Evolutionary conservation across 2,888 invertebrate species (phyloP).

Genomic region (Agrochola macilenta): DNA sequence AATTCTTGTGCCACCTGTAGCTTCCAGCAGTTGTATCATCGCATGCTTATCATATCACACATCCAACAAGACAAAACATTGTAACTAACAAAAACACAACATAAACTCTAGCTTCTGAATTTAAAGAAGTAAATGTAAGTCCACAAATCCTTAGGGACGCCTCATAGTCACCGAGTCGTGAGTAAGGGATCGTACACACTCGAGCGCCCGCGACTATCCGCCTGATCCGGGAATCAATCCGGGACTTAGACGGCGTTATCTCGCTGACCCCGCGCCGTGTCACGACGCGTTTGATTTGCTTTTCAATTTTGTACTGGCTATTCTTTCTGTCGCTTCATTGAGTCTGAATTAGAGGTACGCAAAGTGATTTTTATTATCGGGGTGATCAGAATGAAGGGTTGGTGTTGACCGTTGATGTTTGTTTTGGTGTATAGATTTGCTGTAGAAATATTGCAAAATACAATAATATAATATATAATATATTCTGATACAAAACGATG

Average conservation of each 20-base stretch:
- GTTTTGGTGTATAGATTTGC: background rate
- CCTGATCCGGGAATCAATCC: constrained; percentile 89
- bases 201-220: constrained; percentile 80
- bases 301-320: constrained; percentile 79
- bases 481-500: background rate
- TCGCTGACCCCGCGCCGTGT: constrained; percentile 85
- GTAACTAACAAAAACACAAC: constrained; percentile 26
- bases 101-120: constrained; percentile 46
- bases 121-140: constrained; percentile 61
- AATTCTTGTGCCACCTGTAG: background rate
- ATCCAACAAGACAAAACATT: constrained; percentile 22
- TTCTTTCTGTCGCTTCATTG: constrained; percentile 67
- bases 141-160: constrained; percentile 79
- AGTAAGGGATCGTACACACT: constrained; percentile 87
- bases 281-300: constrained; percentile 83
- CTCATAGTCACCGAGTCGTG: constrained; percentile 84
- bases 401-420: constrained; percentile 3
- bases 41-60: background rate
- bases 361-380: constrained; percentile 59
- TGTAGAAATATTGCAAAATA: background rate
- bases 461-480: too few relatives aligned
- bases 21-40: background rate
- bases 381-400: constrained; percentile 46
- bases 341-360: constrained; percentile 59
- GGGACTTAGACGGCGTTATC: constrained; percentile 86